Evolutionary conservation across 2,797 vertebrate species (phyloP).

Genomic region (Kryptopterus vitreolus): DNA sequence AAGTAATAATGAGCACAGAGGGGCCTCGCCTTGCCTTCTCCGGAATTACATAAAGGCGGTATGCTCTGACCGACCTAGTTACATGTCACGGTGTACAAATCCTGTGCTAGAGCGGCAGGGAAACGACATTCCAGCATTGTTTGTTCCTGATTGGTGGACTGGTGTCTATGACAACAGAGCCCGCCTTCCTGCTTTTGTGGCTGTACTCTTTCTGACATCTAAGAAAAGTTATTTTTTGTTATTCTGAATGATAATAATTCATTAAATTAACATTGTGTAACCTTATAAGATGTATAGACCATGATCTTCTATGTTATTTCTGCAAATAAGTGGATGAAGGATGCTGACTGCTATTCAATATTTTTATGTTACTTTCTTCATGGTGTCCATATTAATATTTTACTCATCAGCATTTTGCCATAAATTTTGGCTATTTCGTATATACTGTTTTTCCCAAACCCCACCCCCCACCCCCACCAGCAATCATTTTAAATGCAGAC

Average conservation of each 20-base stretch:
- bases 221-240: too few relatives aligned
- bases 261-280: too few relatives aligned
- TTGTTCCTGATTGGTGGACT: constrained; percentile 15
- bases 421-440: too few relatives aligned
- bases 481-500: constrained; percentile 1
- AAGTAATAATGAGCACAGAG: not conserved
- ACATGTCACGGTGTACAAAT: not conserved
- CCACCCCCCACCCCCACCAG: too few relatives aligned
- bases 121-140: not conserved
- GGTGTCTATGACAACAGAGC: not conserved
- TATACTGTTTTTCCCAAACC: too few relatives aligned
- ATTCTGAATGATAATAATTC: too few relatives aligned
- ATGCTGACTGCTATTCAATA: not conserved
- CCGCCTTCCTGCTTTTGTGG: not conserved
- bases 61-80: not conserved
- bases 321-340: not conserved
- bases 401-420: too few relatives aligned
- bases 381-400: too few relatives aligned
- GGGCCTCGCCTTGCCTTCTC: not conserved
- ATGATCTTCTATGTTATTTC: too few relatives aligned
- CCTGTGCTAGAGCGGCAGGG: not conserved
- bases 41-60: not conserved
- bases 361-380: not conserved
- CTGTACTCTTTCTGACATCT: too few relatives aligned
- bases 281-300: not conserved